Base-by-base conservation (phyloP, 2,113 vertebrate species). In the Murina feae region DNA sequence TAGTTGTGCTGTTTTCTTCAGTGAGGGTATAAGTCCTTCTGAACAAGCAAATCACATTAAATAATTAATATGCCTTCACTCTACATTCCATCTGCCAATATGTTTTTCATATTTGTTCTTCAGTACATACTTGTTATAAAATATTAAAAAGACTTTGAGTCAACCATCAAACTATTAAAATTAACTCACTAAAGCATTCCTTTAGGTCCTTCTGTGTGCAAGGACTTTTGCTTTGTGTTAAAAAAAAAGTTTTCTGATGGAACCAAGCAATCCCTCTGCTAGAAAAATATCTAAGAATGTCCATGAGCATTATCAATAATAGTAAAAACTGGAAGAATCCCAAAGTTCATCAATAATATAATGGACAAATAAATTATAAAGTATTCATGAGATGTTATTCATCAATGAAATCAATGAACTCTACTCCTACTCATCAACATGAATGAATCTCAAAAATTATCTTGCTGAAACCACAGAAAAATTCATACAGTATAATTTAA, bases 371-470 rank as follows among this genome's bases (percentile, higher is more conserved):
- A 94, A 83, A 83, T 42, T 81, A 2, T 68, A 66, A 25, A 39
- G 21, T 60, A 42, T 71, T 80, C 37, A 58, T 35, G 20, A 82
- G 82, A 83, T 37, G 66, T 39, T 81, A 42, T 65, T 94, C 18
- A 75, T 90, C 69, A 91, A 32, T 72, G 28, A 93, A 95, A 92
- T 51, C 23, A 93, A 68, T 75, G 23, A 86, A 72, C 23, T 93
- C 47, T 74, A 72, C 28, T 23, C 75, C 51, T 8, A 93, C 4
- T 93, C 9, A 63, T 76, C 86, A 94, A 58, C 14, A 35, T 82
- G 16, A 71, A n/a, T 91, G 37, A 88, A 90, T 53, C 3, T 71
- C 51, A 87, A 93, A 94, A 94, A 91, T 92, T 23, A 51, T 74
- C n/a, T 78, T 79, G 28, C 60, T 63, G 28, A 87, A 94, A 86